Evolutionary conservation across 2,113 vertebrate genomes (phyloP), one percentile per base, ranked within the genome.

Genomic region (Ammospiza nelsoni): DNA sequence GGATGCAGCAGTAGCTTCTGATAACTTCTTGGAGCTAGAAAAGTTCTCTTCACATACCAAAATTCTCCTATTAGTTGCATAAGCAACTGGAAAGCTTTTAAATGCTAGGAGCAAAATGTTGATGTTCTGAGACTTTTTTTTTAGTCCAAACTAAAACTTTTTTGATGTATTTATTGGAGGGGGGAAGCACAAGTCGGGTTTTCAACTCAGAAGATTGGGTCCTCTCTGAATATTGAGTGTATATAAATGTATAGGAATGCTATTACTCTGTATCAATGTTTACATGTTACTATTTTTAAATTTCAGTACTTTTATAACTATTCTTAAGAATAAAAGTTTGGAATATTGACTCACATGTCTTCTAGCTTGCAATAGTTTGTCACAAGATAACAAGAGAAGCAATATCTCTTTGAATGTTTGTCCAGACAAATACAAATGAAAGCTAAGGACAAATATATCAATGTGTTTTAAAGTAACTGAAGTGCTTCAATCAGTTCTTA

Each of bases 211-310:
- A 97, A 97, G 95, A 76, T 94, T 88, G 22, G 87, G 63, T 94
- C 91, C 96, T 98, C 94, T 94, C 97, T n/a, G 84, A 94, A 96
- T 97, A 95, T 95, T 94, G 49, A 86, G 93, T 98, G 83, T 95
- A 95, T 74, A 98, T 97, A 98, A 97, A 98, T 97, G 92, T 98
- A 95, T 97, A 97, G 96, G 98, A 97, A 97, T 98, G 97, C 98
- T 97, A 90, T 97, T 98, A 96, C 91, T 97, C 96, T 97, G 95
- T 98, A 97, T 98, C 97, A 98, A 98, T 98, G 99, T 99, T 99
- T 99, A 99, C 99, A 99, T 97, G 97, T 98, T 98, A 97, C 98
- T 97, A 98, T 98, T 99, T 99, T 98, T 99, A 99, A 98, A 98
- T 97, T 98, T 98, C 97, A 97, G 98, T 98, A 99, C 98, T 99